Evolutionary conservation across 1,140 invertebrate genomes (phyloP), one percentile per base, ranked within the genome.

Genomic region (Copidosoma floridanum): DNA sequence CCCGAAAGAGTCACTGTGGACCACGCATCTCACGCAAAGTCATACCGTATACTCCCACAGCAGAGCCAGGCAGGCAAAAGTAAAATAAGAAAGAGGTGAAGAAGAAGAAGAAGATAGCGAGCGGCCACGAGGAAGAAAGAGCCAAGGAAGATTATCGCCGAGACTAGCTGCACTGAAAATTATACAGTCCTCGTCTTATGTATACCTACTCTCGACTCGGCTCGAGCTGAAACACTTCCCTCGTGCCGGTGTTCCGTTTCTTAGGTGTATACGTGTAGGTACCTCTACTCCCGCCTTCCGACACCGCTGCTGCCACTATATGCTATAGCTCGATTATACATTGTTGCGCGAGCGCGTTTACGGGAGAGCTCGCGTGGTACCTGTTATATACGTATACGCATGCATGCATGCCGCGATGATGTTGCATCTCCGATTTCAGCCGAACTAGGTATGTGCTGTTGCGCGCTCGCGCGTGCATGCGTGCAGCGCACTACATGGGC

Each of bases 71-170:
- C n/a, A n/a, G n/a, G n/a, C n/a, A n/a, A n/a, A n/a, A n/a, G n/a
- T n/a, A n/a, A n/a, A n/a, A n/a, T n/a, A n/a, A n/a, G n/a, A n/a
- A n/a, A n/a, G n/a, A n/a, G n/a, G n/a, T n/a, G n/a, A n/a, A n/a
- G n/a, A n/a, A n/a, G n/a, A n/a, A n/a, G n/a, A n/a, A n/a, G n/a
- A n/a, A n/a, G n/a, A n/a, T n/a, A n/a, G n/a, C n/a, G n/a, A n/a
- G n/a, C n/a, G 54, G 54, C 40, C 46, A 26, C 35, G 44, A 35
- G 29, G 24, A 35, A 40, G 37, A 35, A 11, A 26, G 50, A 27
- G 8, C 52, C 27, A 40, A 54, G 40, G 23, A 23, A 57, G 44
- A 57, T 57, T 57, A 57, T 57, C 55, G 55, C 46, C 37, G n/a
- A n/a, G n/a, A 24, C 11, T 7, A 32, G 37, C 21, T 11, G 27